Evolutionary conservation across 2,888 invertebrate genomes (phyloP), one percentile per base, ranked within the genome.

Genomic region (Camponotus fellah): DNA sequence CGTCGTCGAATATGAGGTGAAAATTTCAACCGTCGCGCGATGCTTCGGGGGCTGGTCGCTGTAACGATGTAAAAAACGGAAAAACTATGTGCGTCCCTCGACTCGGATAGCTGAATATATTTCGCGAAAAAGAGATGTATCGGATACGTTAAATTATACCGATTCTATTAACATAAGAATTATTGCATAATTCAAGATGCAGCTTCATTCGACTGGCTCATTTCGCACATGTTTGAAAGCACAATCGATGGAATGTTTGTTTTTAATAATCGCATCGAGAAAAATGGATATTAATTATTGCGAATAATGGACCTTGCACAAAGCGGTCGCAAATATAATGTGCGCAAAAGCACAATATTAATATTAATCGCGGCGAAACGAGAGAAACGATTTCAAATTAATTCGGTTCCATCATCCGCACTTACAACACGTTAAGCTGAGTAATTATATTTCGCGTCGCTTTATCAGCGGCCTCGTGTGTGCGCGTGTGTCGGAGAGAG

Each of bases 1-100:
- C 80, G 53, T 72, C 56, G 10, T 74, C 69, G 69, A 62, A 49
- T 77, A 65, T 72, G 43, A 64, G 62, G 87, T 85, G 69, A 66
- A 83, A 87, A 66, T 84, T 86, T 81, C 74, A 88, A 89, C 62
- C 58, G 12, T 66, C 58, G 12, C 77, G 46, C 40, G 32, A 26
- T 34, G 26, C 49, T 37, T 8, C 10, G 21, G 69, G 21, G 69
- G 58, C 43, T 34, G 46, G 21, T 40, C 58, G 43, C 32, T 69
- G 62, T 71, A 72, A 71, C 40, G 46, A 60, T 46, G 79, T 17
- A 62, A 49, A 49, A 71, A 62, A 49, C 37, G 26, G 26, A 26
- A 26, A 26, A 26, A 26, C 26, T 2, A 2, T 26, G 26, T 60
- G 12, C 60, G 21, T 68, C 71, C 12, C n/a, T 43, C 34, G 0